A percentile compares a stretch with the other conserved stretches of the same genome.
Evolutionary conservation across 2,888 invertebrate species (phyloP).

Genomic region (Dinocampus coccinellae): DNA sequence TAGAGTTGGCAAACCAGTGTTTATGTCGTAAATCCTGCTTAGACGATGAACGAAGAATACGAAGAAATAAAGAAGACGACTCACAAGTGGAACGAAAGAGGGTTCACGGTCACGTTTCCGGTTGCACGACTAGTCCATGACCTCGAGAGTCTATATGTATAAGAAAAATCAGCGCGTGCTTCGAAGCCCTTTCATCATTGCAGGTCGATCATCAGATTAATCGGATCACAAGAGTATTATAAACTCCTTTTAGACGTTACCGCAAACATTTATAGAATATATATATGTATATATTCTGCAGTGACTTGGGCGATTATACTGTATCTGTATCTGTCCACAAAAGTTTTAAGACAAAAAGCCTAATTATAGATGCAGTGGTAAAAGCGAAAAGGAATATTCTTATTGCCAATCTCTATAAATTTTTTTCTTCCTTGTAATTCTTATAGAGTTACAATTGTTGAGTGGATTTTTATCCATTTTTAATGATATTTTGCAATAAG

Average conservation of each 20-base stretch:
- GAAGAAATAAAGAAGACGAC: conserved; percentile 3
- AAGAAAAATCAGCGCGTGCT: neutral
- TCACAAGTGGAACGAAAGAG: conserved; percentile 22
- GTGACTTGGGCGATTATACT: too few relatives aligned
- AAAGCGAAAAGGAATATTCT: neutral
- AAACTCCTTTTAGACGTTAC: too few relatives aligned
- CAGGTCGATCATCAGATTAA: conserved; percentile 14
- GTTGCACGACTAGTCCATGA: conserved; percentile 38
- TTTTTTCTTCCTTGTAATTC: neutral
- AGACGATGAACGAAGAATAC: neutral
- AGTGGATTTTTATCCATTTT: too few relatives aligned
- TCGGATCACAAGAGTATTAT: neutral
- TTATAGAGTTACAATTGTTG: too few relatives aligned
- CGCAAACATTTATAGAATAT: too few relatives aligned
- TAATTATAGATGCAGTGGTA: neutral
- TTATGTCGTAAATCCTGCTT: neutral
- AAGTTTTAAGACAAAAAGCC: neutral
- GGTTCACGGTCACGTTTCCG: conserved; percentile 46
- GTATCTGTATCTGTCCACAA: neutral
- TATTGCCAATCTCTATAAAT: neutral
- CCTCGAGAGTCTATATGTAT: conserved; percentile 26
- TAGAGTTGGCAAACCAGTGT: neutral
- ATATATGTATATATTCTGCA: too few relatives aligned
- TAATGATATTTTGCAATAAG: too few relatives aligned
- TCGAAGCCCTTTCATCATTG: conserved; percentile 2